Base-by-base conservation (phyloP, 2,113 vertebrate genomes). In the Danionella cerebrum region DNA sequence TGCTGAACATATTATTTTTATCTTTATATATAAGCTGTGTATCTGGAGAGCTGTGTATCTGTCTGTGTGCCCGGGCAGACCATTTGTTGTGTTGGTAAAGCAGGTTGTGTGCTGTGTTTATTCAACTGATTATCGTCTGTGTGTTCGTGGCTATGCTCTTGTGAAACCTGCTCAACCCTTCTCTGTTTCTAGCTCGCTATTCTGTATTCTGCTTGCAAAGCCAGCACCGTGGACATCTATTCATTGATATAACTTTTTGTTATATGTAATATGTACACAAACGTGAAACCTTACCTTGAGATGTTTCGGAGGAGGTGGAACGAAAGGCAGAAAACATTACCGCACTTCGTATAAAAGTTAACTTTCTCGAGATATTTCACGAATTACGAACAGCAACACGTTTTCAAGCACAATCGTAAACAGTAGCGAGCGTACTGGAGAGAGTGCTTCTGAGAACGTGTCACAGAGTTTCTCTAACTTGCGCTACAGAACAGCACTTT, bases 101-200 rank as follows among this genome's bases (percentile, higher is more conserved):
- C 36, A 41, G 54, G 68, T 57, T 69, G 51, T 59, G 24, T 60
- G 36, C 54, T 19, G 41, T 47, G 35, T 70, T 82, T 87, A 82
- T 86, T 81, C 83, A 85, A 80, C 83, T 87, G 85, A 89, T 85
- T 88, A 86, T 86, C 79, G 82, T 85, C 85, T 87, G 86, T 86
- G 82, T 87, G 84, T 74, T 67, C 54, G 22, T 85, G 84, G 85
- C 82, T 84, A 83, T 88, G 81, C 79, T 75, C 83, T 85, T 84
- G 81, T 85, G 83, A 87, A 85, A 77, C 80, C 76, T 77, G 85
- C 77, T 84, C 77, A 76, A 80, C 77, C 77, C 85, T 82, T 74
- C 76, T 76, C 80, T 80, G 65, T 54, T 80, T 77, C 76, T 79
- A 74, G 72, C 78, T 74, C 83, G 81, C 79, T 83, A 63, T 70